These are phyloP conservation scores for Osedax fenrisi DNA, from an alignment of 2,888 invertebrate species.

Conservation along the genomic window DNA sequence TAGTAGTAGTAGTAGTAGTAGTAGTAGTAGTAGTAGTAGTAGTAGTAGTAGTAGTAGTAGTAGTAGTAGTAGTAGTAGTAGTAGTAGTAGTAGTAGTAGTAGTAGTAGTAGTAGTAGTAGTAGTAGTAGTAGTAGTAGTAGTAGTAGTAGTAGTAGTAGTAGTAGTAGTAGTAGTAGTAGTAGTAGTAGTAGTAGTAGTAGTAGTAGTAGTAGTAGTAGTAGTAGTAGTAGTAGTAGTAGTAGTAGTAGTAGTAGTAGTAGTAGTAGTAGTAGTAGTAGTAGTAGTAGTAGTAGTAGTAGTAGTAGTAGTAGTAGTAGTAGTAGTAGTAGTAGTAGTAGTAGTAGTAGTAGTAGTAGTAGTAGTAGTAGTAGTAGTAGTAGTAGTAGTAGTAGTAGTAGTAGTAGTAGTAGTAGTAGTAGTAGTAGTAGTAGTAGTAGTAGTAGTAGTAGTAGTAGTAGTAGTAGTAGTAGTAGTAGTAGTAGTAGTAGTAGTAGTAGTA, in stretches of 20 bases:
- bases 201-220: neutral
- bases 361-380: neutral
- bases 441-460: slow-evolving; percentile 2
- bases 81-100: neutral
- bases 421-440: neutral
- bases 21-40: neutral
- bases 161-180: neutral
- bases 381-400: neutral
- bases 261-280: neutral
- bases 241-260: neutral
- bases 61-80: neutral
- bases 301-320: slow-evolving; percentile 2
- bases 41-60: neutral
- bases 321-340: neutral
- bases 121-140: neutral
- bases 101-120: neutral
- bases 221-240: neutral
- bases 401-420: neutral
- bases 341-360: neutral
- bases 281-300: neutral
- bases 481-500: neutral
- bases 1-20: neutral
- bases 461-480: neutral
- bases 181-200: slow-evolving; percentile 2
- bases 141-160: neutral